Percentiles rank a stretch among this genome's conserved stretches.
Conservation (phyloP, 2,888 invertebrate species). For the Melikaiella ostensackeni region DNA sequence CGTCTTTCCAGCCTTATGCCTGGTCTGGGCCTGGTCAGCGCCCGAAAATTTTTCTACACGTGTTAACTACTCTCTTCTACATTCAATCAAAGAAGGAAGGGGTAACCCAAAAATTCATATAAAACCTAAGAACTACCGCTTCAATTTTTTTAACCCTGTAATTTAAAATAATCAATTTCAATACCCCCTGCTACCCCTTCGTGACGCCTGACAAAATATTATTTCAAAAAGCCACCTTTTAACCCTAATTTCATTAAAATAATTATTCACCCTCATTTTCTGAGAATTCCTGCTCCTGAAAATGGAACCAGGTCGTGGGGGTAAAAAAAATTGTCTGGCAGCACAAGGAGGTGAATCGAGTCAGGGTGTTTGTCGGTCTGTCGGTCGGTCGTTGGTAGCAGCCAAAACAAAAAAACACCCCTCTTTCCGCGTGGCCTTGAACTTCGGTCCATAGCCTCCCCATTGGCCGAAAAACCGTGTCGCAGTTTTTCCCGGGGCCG, state of each 20-base stretch:
- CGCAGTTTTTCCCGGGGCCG: conserved; percentile 73
- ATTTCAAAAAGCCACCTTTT: not conserved
- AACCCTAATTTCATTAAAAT: not conserved
- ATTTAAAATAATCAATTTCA: not conserved
- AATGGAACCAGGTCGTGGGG: not conserved
- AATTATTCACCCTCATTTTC: not conserved
- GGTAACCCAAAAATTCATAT: too few relatives aligned
- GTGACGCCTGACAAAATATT: too few relatives aligned
- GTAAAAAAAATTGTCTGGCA: not conserved
- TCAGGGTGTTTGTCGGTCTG: conserved; percentile 66
- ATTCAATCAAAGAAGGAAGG: too few relatives aligned
- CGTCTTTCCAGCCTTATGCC: too few relatives aligned
- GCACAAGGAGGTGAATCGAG: conserved; percentile 48
- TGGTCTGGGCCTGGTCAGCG: too few relatives aligned
- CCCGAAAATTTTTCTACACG: too few relatives aligned
- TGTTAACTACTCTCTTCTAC: too few relatives aligned
- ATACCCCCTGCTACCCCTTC: not conserved
- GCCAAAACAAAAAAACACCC: conserved; percentile 67
- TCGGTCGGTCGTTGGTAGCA: conserved; percentile 60
- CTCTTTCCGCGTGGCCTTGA: conserved; percentile 70
- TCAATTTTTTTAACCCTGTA: not conserved
- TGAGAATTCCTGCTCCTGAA: not conserved
- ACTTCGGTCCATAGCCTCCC: conserved; percentile 69
- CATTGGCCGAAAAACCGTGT: conserved; percentile 74
- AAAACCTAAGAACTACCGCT: not conserved